Evolutionary conservation across 2,888 invertebrate genomes (phyloP), one percentile per base, ranked within the genome.

Genomic region (Sarcophaga rosellei): DNA sequence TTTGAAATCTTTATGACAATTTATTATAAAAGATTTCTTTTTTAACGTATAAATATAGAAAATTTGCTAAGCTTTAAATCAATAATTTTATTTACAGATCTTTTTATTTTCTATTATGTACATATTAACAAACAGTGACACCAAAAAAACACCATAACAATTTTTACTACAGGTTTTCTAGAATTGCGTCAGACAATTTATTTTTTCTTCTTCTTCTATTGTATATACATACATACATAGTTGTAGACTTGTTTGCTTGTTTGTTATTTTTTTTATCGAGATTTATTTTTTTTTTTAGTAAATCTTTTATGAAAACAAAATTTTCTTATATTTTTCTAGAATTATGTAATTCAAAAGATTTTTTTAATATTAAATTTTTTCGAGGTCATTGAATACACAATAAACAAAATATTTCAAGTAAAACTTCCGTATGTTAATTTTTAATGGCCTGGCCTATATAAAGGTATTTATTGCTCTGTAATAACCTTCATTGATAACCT

Each of bases 161-260:
- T n/a, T 61, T 80, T 73, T 73, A 66, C 73, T 82, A 68, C 87
- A 85, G 87, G 87, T 87, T 87, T 87, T 74, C 45, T 74, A 81
- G 81, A 86, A 87, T 88, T 88, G 88, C 88, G 88, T 88, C 88
- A 88, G 88, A 79, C 76, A 81, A 85, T 73, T 77, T 77, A 45
- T 53, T 53, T 53, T 53, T 53, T 35, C 35, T 35, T 35, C 35
- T 35, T 35, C 35, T 35, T n/a, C n/a, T n/a, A n/a, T n/a, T n/a
- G n/a, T n/a, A 10, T 35, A 10, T 35, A 35, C 10, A 1, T 35
- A 35, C 0, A 35, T 35, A 8, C 0, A 35, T 35, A 8, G 35
- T 35, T 35, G 35, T 35, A 35, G 35, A 35, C 35, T 35, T 35
- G 12, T 70, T 69, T 65, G 35, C 57, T 57, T 21, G 23, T 44